A percentile compares a stretch with the other conserved stretches of the same genome.
phyloP scores from a whole-genome alignment of 2,888 invertebrate species.

The Chymomyza procnemis region DNA sequence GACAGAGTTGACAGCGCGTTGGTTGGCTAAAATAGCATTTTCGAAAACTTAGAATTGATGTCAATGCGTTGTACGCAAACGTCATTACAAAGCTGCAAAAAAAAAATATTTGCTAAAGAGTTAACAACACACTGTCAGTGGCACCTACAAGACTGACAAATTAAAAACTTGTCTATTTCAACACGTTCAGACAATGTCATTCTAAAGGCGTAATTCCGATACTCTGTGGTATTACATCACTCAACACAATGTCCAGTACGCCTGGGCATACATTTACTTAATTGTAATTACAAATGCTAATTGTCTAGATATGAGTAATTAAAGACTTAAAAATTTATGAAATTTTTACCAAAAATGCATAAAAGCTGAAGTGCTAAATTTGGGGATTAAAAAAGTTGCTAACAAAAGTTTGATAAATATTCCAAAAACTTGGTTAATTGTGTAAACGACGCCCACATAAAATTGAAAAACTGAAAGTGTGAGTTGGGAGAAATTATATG shows the following conservation, averaged over 20 bases:
- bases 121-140: neutral
- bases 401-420: neutral
- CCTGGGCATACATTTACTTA: neutral
- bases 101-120: neutral
- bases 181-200: neutral
- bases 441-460: neutral
- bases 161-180: neutral
- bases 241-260: neutral
- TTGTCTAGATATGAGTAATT: neutral
- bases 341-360: neutral
- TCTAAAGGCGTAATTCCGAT: neutral
- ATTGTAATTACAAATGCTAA: neutral
- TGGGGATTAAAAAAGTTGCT: neutral
- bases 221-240: neutral
- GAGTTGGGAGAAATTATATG: neutral
- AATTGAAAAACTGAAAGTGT: neutral
- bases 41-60: neutral
- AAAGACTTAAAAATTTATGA: neutral
- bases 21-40: slow-evolving; percentile 23
- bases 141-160: neutral
- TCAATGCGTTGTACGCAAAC: neutral
- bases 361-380: neutral
- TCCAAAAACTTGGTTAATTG: neutral
- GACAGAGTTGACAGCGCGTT: neutral
- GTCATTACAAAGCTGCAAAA: neutral